These are phyloP conservation scores for Meteorus cinctellus DNA, from an alignment of 2,888 invertebrate genomes.

Conservation along the genomic window DNA sequence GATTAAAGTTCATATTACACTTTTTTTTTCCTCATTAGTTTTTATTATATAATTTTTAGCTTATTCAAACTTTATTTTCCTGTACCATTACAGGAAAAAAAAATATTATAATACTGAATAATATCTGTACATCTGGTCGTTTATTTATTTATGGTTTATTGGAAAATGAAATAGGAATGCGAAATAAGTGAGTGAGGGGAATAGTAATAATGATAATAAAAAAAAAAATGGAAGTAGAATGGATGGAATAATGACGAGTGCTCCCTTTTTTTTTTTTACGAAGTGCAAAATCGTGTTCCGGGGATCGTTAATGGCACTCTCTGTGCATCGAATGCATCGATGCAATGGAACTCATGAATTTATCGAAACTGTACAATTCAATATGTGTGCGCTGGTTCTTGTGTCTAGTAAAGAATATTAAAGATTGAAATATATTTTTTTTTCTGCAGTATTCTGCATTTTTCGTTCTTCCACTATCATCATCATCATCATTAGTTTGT, in stretches of 20 bases:
- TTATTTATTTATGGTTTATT: conserved; percentile 2
- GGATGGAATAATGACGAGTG: conserved; percentile 46
- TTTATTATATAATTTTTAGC: neutral
- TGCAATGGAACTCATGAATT: conserved; percentile 36
- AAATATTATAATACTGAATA: conserved; percentile 28
- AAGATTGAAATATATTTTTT: neutral
- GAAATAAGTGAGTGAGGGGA: too few species aligned
- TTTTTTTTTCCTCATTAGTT: neutral
- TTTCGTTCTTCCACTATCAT: neutral
- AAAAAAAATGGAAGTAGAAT: neutral
- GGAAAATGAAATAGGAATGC: neutral
- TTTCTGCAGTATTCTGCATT: neutral
- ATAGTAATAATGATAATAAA: too few species aligned
- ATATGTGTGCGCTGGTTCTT: neutral
- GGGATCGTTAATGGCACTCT: conserved; percentile 48
- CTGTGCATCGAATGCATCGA: conserved; percentile 10
- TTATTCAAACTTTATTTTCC: neutral
- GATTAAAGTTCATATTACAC: too few species aligned
- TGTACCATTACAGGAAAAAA: neutral
- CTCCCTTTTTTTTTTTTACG: conserved; percentile 30
- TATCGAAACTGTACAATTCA: conserved; percentile 43
- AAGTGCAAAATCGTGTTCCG: conserved; percentile 54
- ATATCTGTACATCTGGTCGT: conserved; percentile 35
- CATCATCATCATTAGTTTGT: neutral
- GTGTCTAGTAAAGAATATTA: neutral